phyloP scores from a whole-genome alignment of 1,140 invertebrate species.

The Drosophila mayri region DNA sequence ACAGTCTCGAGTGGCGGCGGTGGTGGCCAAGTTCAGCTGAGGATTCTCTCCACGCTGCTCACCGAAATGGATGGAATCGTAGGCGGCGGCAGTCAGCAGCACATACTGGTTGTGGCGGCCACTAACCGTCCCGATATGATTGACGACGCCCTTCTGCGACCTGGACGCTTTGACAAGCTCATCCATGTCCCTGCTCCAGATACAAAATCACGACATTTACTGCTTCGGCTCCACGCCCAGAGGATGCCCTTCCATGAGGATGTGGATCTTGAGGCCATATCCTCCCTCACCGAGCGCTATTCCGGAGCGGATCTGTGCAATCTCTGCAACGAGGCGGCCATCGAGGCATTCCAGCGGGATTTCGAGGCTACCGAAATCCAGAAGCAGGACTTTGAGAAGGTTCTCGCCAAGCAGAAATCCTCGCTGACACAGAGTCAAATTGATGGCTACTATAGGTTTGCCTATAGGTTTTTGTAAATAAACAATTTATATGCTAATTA shows the following conservation, averaged over 20 bases:
- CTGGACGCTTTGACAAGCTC: slow-evolving; percentile 91
- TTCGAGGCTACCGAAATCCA: slow-evolving; percentile 85
- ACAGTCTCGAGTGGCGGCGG: slow-evolving; percentile 74
- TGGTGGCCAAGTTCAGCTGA: slow-evolving; percentile 86
- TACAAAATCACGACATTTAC: slow-evolving; percentile 86
- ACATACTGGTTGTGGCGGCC: slow-evolving; percentile 90
- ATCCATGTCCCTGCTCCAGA: slow-evolving; percentile 92
- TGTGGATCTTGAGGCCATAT: slow-evolving; percentile 87
- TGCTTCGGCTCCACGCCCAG: slow-evolving; percentile 87
- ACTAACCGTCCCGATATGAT: slow-evolving; percentile 93
- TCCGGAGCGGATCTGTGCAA: slow-evolving; percentile 93
- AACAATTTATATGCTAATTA: too few species aligned
- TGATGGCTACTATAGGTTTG: slow-evolving; percentile 83
- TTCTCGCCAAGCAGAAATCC: slow-evolving; percentile 86
- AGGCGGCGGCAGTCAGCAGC: slow-evolving; percentile 33
- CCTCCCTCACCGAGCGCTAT: slow-evolving; percentile 87
- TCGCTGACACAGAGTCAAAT: slow-evolving; percentile 85
- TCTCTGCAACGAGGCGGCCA: slow-evolving; percentile 90
- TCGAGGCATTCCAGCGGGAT: slow-evolving; percentile 87
- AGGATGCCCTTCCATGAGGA: slow-evolving; percentile 88
- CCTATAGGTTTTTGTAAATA: too few species aligned
- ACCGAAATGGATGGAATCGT: slow-evolving; percentile 90
- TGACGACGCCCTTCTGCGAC: slow-evolving; percentile 91
- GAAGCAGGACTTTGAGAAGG: slow-evolving; percentile 86
- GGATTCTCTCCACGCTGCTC: slow-evolving; percentile 88